These are phyloP conservation scores for Pteronotus mesoamericanus DNA, from an alignment of 2,797 vertebrate species.

Conservation along the genomic window DNA sequence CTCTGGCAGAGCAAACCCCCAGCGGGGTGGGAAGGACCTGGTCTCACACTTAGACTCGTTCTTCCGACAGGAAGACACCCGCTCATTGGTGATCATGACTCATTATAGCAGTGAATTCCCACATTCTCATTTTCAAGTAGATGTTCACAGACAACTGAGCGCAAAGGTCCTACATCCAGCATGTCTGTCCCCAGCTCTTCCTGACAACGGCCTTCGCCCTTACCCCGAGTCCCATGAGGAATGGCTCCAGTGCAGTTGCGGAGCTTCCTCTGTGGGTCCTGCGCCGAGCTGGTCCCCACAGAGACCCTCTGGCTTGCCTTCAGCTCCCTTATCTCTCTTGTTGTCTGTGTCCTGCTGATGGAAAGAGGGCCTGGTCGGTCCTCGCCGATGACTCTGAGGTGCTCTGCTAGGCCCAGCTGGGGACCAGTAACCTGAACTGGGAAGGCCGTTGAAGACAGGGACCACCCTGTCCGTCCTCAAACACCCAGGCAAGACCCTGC, in stretches of 20 bases:
- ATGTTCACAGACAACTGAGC: background rate
- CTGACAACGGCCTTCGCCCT: background rate
- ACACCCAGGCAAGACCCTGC: background rate
- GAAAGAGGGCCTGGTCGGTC: background rate
- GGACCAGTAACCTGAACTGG: background rate
- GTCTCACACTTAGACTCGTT: background rate
- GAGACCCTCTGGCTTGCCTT: background rate
- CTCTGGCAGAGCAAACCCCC: background rate
- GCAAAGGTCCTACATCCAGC: background rate
- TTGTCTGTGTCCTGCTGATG: accelerated
- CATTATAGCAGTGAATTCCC: background rate
- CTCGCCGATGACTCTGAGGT: too few relatives aligned
- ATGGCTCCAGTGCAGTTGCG: background rate
- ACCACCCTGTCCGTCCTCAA: background rate
- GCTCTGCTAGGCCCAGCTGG: background rate
- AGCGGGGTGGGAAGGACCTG: background rate
- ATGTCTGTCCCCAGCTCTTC: background rate
- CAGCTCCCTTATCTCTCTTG: background rate
- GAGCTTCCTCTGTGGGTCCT: background rate
- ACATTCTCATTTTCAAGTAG: background rate
- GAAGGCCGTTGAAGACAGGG: background rate
- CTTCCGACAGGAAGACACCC: background rate
- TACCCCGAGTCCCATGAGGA: background rate
- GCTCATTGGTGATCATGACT: background rate
- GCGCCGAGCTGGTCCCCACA: background rate